Evolutionary conservation across 2,888 invertebrate genomes (phyloP).

Genomic region (Aethes cnicana): DNA sequence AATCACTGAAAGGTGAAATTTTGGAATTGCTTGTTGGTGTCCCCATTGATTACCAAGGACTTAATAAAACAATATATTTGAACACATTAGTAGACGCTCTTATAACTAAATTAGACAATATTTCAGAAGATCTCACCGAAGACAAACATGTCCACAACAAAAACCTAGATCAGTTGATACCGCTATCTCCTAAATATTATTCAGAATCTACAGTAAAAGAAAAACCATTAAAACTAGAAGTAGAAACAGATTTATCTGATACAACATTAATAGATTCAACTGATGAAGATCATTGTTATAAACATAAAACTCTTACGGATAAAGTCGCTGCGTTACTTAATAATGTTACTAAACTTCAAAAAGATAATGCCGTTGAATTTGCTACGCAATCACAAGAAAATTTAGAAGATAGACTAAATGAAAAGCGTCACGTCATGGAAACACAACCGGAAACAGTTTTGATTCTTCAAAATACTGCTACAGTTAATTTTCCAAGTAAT

Average conservation of each 20-base stretch:
- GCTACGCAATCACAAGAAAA: constrained; percentile 41
- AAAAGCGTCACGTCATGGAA: constrained; percentile 19
- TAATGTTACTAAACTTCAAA: constrained; percentile 41
- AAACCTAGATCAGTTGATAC: neutral
- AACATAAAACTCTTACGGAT: constrained; percentile 39
- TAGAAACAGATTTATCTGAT: constrained; percentile 50
- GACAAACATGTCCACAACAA: neutral
- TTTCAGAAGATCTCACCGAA: constrained; percentile 5
- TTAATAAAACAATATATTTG: constrained; percentile 41
- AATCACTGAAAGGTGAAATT: constrained; percentile 34
- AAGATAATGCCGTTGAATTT: constrained; percentile 42
- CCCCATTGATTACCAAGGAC: constrained; percentile 39
- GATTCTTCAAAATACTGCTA: constrained; percentile 41
- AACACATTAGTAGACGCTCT: constrained; percentile 46
- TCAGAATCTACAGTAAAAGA: constrained; percentile 44
- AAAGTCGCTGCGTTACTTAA: constrained; percentile 44
- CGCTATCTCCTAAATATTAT: constrained; percentile 30
- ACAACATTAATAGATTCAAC: constrained; percentile 46
- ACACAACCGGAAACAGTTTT: constrained; percentile 41
- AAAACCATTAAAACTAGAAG: constrained; percentile 37
- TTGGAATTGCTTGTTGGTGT: constrained; percentile 45
- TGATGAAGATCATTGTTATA: constrained; percentile 39
- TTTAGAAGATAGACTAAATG: constrained; percentile 36
- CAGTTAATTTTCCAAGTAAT: constrained; percentile 2
- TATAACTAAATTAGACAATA: constrained; percentile 37